Evolutionary conservation across 2,888 invertebrate species (phyloP).

Genomic region (Parnassius glacialis): DNA sequence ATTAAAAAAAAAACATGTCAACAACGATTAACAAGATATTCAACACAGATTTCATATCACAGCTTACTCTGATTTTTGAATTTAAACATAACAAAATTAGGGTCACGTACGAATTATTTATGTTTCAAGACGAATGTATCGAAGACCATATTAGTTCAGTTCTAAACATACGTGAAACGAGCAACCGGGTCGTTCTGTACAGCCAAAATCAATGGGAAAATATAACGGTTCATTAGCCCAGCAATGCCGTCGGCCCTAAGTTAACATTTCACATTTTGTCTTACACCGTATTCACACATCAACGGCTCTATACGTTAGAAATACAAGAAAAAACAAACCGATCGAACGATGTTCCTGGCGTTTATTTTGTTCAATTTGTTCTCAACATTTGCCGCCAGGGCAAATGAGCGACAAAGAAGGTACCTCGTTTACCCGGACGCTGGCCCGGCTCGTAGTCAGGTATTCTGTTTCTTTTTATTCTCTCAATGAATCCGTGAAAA

Average conservation of each 20-base stretch:
- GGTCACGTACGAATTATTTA: constrained; percentile 9
- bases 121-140: constrained; percentile 5
- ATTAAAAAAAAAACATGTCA: too few relatives aligned
- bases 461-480: constrained; percentile 44
- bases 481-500: constrained; percentile 49
- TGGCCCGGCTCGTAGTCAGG: constrained; percentile 81
- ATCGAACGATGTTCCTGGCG: constrained; percentile 45
- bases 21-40: too few relatives aligned
- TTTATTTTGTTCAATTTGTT: constrained; percentile 64
- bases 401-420: constrained; percentile 65
- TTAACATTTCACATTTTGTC: constrained; percentile 70
- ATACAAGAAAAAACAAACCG: constrained; percentile 26
- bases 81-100: not conserved
- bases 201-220: constrained; percentile 69
- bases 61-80: too few relatives aligned
- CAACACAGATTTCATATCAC: too few relatives aligned
- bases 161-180: constrained; percentile 32
- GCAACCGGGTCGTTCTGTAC: constrained; percentile 47
- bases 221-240: constrained; percentile 78
- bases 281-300: constrained; percentile 60
- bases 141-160: constrained; percentile 28
- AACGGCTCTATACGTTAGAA: constrained; percentile 43
- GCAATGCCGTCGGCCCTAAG: constrained; percentile 51
- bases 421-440: constrained; percentile 82
- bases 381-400: constrained; percentile 41